A percentile compares a stretch with the other conserved stretches of the same genome.
phyloP scores from a whole-genome alignment of 2,113 vertebrate genomes.

The Sebastes schlegelii region DNA sequence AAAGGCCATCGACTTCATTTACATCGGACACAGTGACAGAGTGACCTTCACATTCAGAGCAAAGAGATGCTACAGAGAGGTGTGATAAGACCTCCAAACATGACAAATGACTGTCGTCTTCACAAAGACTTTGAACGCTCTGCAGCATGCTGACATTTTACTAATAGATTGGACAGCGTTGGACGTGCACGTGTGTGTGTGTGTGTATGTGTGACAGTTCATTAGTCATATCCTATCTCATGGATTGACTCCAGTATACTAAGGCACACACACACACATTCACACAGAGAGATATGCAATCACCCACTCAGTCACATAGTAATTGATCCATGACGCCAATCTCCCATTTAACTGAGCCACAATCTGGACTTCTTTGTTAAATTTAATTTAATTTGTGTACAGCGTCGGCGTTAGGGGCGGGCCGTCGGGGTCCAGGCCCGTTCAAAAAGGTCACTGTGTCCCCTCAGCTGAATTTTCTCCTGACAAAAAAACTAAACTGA shows the following conservation, averaged over 20 bases:
- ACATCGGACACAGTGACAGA: background rate
- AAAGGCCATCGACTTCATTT: constrained; percentile 50
- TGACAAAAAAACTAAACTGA: too few species aligned
- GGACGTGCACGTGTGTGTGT: constrained; percentile 2
- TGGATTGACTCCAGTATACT: constrained; percentile 14
- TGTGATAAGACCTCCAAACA: constrained; percentile 36
- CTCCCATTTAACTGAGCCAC: constrained; percentile 31
- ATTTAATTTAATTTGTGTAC: too few species aligned
- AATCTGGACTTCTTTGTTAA: constrained; percentile 33
- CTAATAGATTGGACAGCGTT: constrained; percentile 39
- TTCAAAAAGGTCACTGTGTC: too few species aligned
- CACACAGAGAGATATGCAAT: background rate
- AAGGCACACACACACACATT: background rate
- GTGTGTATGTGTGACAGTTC: constrained; percentile 41
- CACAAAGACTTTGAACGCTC: constrained; percentile 16
- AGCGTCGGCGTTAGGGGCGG: too few species aligned
- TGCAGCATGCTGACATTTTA: constrained; percentile 65
- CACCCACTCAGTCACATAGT: constrained; percentile 7
- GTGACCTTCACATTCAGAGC: constrained; percentile 43
- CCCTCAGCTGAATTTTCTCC: too few species aligned
- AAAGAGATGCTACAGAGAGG: constrained; percentile 25
- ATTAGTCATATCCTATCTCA: constrained; percentile 62
- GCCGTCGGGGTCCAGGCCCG: too few species aligned
- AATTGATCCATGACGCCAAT: constrained; percentile 28
- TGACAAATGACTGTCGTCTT: constrained; percentile 54